Conservation (phyloP, 2,113 vertebrate genomes). For the Clarias batrachus region DNA sequence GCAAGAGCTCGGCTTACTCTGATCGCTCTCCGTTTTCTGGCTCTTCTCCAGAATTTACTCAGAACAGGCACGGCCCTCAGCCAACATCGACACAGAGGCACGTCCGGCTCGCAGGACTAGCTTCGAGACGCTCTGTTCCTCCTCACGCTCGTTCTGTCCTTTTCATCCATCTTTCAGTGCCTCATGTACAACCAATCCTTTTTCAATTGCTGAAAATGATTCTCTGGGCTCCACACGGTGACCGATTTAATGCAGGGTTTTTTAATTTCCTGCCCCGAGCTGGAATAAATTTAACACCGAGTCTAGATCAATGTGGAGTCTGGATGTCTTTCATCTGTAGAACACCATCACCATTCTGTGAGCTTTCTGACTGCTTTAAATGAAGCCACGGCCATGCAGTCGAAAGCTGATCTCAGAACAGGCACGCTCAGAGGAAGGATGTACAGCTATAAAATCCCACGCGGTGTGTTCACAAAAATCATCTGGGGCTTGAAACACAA, state of each 20-base stretch:
- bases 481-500: not conserved
- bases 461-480: not conserved
- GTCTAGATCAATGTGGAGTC: not conserved
- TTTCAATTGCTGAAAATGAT: not conserved
- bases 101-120: not conserved
- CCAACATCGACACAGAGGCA: not conserved
- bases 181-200: not conserved
- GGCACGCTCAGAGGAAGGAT: not conserved
- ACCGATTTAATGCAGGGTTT: not conserved
- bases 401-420: not conserved
- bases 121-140: not conserved
- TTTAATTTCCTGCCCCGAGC: not conserved
- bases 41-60: constrained; percentile 18
- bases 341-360: not conserved
- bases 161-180: not conserved
- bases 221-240: not conserved
- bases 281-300: not conserved
- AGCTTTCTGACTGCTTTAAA: not conserved
- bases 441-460: not conserved
- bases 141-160: not conserved
- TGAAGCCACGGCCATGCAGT: not conserved
- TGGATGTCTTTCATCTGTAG: not conserved
- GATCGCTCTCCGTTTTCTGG: constrained; percentile 34
- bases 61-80: not conserved
- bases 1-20: constrained; percentile 41